These are phyloP conservation scores for Cataglyphis livida DNA, from an alignment of 2,888 invertebrate species.

Conservation along the genomic window DNA sequence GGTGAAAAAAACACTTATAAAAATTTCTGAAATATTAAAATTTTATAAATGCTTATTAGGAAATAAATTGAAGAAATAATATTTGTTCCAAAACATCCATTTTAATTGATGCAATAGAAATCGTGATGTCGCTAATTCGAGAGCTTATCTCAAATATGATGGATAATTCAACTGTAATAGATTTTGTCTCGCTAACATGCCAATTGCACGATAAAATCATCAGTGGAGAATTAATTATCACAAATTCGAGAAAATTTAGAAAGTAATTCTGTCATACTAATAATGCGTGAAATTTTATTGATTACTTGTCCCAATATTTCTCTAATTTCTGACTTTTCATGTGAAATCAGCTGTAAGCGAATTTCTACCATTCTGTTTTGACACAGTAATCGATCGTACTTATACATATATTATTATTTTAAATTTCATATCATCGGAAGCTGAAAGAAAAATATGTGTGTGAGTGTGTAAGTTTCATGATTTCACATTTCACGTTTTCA, in stretches of 20 bases:
- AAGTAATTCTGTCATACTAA: not conserved
- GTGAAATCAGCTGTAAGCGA: slow-evolving; percentile 8
- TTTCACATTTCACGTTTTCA: not conserved
- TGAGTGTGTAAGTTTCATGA: not conserved
- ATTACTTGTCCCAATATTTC: not conserved
- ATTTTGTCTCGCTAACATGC: slow-evolving; percentile 32
- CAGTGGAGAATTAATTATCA: slow-evolving; percentile 18
- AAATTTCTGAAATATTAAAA: not conserved
- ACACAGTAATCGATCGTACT: not conserved
- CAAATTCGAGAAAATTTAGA: slow-evolving; percentile 21
- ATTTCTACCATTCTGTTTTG: not conserved
- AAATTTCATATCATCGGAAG: slow-evolving; percentile 33
- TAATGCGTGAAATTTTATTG: slow-evolving; percentile 17
- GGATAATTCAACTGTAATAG: slow-evolving; percentile 14
- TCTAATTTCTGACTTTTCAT: slow-evolving; percentile 5
- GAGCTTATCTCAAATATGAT: not conserved
- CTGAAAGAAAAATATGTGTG: not conserved
- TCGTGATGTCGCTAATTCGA: not conserved
- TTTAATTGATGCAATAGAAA: not conserved
- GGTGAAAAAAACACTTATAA: not conserved
- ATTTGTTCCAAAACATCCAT: not conserved
- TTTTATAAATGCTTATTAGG: slow-evolving; percentile 1
- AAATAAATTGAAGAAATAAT: not conserved
- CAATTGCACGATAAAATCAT: slow-evolving; percentile 17
- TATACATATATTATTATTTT: slow-evolving; percentile 10